phyloP scores from a whole-genome alignment of 30 jellyfish, hydroid and myxozoan genomes.

The Cassiopea andromeda region DNA sequence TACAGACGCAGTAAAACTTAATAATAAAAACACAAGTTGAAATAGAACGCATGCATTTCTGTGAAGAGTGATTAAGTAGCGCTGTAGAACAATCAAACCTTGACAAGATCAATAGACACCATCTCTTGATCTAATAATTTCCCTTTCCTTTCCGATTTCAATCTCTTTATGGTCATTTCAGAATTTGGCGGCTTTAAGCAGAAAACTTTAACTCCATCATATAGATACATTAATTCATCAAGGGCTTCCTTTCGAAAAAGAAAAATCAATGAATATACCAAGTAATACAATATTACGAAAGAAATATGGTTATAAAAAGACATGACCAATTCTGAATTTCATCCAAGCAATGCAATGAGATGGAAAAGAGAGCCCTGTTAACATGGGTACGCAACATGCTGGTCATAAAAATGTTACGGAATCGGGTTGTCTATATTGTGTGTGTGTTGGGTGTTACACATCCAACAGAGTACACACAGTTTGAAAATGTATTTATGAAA shows the following conservation, averaged over 20 bases:
- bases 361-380: too few relatives aligned
- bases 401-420: too few relatives aligned
- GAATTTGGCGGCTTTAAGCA: constrained; percentile 56
- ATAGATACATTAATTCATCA: constrained; percentile 39
- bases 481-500: too few relatives aligned
- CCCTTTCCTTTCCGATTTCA: constrained; percentile 61
- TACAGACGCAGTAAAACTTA: too few relatives aligned
- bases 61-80: not conserved
- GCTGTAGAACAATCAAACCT: constrained; percentile 35
- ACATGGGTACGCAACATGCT: too few relatives aligned
- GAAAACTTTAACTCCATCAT: constrained; percentile 46
- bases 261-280: not conserved
- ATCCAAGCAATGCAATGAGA: too few relatives aligned
- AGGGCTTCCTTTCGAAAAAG: constrained; percentile 56
- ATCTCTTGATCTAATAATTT: constrained; percentile 85
- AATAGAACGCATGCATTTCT: not conserved
- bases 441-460: too few relatives aligned
- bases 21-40: too few relatives aligned
- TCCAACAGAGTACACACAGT: too few relatives aligned
- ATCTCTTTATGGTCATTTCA: constrained; percentile 31
- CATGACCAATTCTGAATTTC: not conserved
- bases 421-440: too few relatives aligned
- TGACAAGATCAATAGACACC: constrained; percentile 68
- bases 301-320: not conserved
- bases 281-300: not conserved